Conservation (phyloP, 2,888 invertebrate species). For the Cheilosia vernalis region DNA sequence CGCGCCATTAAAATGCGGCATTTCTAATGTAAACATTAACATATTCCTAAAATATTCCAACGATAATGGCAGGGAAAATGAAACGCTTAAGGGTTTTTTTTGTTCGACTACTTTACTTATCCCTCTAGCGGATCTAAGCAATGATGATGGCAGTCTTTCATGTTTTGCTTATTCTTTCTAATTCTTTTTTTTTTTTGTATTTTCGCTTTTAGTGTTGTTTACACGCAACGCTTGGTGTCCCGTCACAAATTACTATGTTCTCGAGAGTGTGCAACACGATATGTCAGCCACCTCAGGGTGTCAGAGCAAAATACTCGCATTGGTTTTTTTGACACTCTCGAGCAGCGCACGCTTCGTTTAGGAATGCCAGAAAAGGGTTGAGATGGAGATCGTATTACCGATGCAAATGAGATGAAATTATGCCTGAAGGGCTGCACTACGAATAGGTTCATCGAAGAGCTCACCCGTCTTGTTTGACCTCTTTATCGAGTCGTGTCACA, state of each 20-base stretch:
- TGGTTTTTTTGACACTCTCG: conserved; percentile 22
- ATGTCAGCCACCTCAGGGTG: conserved; percentile 25
- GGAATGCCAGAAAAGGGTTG: not conserved
- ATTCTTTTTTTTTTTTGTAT: not conserved
- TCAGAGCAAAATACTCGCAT: conserved; percentile 12
- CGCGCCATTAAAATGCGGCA: conserved; percentile 49
- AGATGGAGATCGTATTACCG: no score
- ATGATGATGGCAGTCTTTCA: conserved; percentile 44
- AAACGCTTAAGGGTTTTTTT: conserved; percentile 52
- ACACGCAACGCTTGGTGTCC: conserved; percentile 40
- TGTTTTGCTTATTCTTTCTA: conserved; percentile 19
- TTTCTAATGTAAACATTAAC: conserved; percentile 57
- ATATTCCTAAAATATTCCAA: conserved; percentile 61
- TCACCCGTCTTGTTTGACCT: conserved; percentile 21
- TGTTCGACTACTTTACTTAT: conserved; percentile 18
- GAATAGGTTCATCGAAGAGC: not conserved
- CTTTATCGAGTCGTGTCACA: conserved; percentile 58
- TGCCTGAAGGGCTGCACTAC: not conserved
- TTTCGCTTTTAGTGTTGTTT: conserved; percentile 16
- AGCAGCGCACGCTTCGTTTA: not conserved
- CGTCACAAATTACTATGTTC: conserved; percentile 12
- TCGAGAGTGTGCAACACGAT: conserved; percentile 41
- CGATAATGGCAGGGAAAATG: conserved; percentile 56
- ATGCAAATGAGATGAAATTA: no score
- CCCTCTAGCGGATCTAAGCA: not conserved